Conservation (phyloP, 2,888 invertebrate genomes). For the Trissolcus japonicus region DNA sequence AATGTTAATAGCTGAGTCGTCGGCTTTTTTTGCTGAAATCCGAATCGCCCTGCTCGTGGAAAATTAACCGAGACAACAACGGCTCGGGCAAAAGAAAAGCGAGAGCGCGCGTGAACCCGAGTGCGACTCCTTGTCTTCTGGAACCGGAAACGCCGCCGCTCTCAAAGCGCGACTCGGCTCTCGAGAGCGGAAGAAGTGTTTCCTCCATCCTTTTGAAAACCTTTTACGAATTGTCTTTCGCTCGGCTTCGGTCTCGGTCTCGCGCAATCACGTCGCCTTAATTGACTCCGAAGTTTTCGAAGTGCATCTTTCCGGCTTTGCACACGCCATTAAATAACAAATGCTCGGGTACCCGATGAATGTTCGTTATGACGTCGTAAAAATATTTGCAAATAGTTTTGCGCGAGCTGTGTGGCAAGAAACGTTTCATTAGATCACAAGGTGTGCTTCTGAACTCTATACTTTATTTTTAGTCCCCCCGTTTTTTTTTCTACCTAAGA, state of each 20-base stretch:
- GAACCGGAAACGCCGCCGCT: constrained; percentile 46
- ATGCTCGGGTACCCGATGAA: constrained; percentile 19
- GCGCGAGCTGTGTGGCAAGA: constrained; percentile 4
- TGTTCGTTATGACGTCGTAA: constrained; percentile 24
- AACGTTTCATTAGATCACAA: constrained; percentile 1
- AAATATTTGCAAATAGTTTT: constrained; percentile 7
- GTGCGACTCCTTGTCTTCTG: constrained; percentile 56
- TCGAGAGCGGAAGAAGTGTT: constrained; percentile 46
- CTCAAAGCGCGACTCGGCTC: neutral
- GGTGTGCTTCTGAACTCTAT: too few species aligned
- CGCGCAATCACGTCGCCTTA: constrained; percentile 54
- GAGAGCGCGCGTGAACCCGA: constrained; percentile 49
- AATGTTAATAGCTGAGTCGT: constrained; percentile 32
- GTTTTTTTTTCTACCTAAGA: too few species aligned
- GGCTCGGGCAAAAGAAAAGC: constrained; percentile 36
- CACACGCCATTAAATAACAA: constrained; percentile 17
- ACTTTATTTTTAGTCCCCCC: too few species aligned
- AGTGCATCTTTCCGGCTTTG: constrained; percentile 35
- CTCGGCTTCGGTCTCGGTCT: constrained; percentile 35
- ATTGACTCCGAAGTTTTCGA: constrained; percentile 36
- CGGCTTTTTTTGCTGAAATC: constrained; percentile 14
- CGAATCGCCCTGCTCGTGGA: constrained; percentile 11
- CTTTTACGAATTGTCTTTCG: constrained; percentile 55
- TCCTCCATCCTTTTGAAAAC: constrained; percentile 40
- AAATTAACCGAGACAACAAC: constrained; percentile 21